These are phyloP conservation scores for Punctoribates punctum DNA, from an alignment of 2,888 invertebrate species.

Conservation along the genomic window DNA sequence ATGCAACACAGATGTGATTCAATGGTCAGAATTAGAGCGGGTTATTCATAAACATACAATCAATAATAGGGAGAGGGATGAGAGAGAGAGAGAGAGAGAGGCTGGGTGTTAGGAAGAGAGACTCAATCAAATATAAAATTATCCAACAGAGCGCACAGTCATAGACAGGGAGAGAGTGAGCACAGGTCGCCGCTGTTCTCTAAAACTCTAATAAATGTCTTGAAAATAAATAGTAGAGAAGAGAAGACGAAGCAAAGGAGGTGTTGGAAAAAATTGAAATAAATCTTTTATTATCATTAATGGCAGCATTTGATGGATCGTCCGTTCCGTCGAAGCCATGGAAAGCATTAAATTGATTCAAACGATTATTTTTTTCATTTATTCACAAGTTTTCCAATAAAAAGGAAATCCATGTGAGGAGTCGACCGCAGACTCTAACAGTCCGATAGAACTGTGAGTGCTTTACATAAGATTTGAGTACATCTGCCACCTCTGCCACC, in stretches of 20 bases:
- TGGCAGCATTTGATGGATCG: slow-evolving; percentile 36
- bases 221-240: slow-evolving; percentile 7
- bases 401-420: slow-evolving; percentile 23
- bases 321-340: slow-evolving; percentile 5
- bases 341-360: slow-evolving; percentile 8
- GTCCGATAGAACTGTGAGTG: slow-evolving; percentile 20
- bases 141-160: slow-evolving; percentile 22
- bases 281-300: slow-evolving; percentile 35
- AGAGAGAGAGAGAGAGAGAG: background rate
- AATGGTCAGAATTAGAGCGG: slow-evolving; percentile 3
- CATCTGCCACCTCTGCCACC: slow-evolving; percentile 35
- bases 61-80: slow-evolving; percentile 3
- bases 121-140: background rate
- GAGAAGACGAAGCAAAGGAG: slow-evolving; percentile 25
- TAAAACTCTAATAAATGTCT: slow-evolving; percentile 14
- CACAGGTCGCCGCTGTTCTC: background rate
- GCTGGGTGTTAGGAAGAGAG: background rate
- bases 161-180: background rate
- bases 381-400: slow-evolving; percentile 15
- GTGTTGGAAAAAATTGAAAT: slow-evolving; percentile 10
- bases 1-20: slow-evolving; percentile 4
- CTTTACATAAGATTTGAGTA: background rate
- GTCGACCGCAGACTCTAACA: slow-evolving; percentile 33
- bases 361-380: background rate
- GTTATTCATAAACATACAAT: slow-evolving; percentile 4